Conservation (phyloP, 2,797 vertebrate species). For the Scolopax rusticola region DNA sequence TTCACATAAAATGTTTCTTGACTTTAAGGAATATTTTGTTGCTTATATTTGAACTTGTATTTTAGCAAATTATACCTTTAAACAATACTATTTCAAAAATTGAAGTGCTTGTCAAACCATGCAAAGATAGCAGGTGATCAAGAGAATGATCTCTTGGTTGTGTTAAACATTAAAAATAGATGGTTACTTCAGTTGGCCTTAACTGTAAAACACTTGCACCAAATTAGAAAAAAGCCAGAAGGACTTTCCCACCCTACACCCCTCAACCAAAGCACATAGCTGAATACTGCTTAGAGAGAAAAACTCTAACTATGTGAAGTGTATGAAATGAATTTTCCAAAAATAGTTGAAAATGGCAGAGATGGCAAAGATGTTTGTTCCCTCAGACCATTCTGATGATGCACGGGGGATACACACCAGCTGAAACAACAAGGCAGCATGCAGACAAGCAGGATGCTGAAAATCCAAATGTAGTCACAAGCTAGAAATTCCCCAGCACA, state of each 20-base stretch:
- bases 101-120: neutral
- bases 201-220: neutral
- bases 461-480: neutral
- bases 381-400: neutral
- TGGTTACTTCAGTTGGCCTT: neutral
- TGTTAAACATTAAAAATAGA: neutral
- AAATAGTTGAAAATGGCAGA: neutral
- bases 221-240: neutral
- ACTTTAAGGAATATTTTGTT: neutral
- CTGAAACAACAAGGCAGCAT: neutral
- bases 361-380: neutral
- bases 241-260: neutral
- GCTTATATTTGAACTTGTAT: neutral
- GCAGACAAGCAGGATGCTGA: neutral
- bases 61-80: neutral
- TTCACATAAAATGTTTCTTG: neutral
- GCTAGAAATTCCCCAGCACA: neutral
- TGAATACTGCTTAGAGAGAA: neutral
- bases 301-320: neutral
- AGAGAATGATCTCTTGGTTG: neutral
- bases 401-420: neutral
- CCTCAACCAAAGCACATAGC: neutral
- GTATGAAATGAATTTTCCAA: neutral
- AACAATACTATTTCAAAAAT: neutral
- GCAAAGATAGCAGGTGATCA: neutral